Base-by-base conservation (phyloP, 2,797 vertebrate species). In the Enteromius fasciolatus region DNA sequence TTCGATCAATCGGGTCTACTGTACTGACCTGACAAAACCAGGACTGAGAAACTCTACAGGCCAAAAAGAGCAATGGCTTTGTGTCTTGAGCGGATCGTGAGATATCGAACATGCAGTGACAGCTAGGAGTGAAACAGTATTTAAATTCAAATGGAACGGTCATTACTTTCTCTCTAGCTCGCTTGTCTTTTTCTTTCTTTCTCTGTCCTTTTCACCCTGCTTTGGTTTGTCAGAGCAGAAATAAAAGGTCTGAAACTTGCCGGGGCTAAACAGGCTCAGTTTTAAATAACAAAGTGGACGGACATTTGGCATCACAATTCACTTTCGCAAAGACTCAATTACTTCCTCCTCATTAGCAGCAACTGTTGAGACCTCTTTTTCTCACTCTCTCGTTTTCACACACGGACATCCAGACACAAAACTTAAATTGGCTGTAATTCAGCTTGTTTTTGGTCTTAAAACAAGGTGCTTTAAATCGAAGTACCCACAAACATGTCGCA, bases 311-410 rank as follows among this genome's bases (percentile, higher is more conserved):
- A 91, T 92, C 90, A 89, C 90, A 91, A 91, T 93, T 90, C 90
- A 91, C 90, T 86, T 82, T 87, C 90, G 87, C 89, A 86, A 89
- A 92, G 86, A 87, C 90, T 80, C 80, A 87, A 93, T 95, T 94
- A 94, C 90, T 94, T 95, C 92, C 93, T 91, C 91, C 90, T 94
- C 93, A 94, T 95, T 94, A 94, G 90, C 91, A 86, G 90, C 89
- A 90, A 94, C 91, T 93, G 92, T 91, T 90, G 89, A 89, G 66
- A 84, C 87, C 83, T 84, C 89, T 90, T 84, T 90, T 61, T 81
- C 70, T 48, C 0, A 0, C 85, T 87, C 87, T 86, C 44, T 61
- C 12, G 68, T 81, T 82, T 82, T 84, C 61, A 83, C 75, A 78
- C 57, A 81, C n/a, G 50, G 36, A 69, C 79, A 77, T 67, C 76